A percentile compares a stretch with the other conserved stretches of the same genome.
Evolutionary conservation across 37 sponge, comb jelly and placozoan genomes (phyloP).

Genomic region (Beroe forskalii): DNA sequence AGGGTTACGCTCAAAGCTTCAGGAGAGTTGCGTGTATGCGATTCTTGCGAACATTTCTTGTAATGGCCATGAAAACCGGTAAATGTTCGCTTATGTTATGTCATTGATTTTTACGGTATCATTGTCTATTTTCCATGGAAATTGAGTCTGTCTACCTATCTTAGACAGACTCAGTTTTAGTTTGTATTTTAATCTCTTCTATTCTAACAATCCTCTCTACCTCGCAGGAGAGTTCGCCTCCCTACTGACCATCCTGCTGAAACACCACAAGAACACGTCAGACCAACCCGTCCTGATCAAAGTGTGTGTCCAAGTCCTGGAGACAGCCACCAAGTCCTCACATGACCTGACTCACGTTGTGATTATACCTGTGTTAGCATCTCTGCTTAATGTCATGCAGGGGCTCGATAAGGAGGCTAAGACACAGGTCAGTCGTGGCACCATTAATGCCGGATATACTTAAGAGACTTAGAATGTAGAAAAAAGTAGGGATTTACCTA

Average conservation of each 20-base stretch:
- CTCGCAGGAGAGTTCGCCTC: slow-evolving; percentile 38
- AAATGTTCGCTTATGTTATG: no score
- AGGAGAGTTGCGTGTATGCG: neutral
- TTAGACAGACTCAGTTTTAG: no score
- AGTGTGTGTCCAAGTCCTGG: slow-evolving; percentile 50
- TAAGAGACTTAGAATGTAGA: no score
- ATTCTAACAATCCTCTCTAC: no score
- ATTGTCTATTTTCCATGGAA: no score
- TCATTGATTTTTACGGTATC: no score
- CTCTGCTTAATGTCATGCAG: slow-evolving; percentile 29
- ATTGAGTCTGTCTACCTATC: no score
- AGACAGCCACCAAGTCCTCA: slow-evolving; percentile 44
- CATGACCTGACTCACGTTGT: slow-evolving; percentile 43
- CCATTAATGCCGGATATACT: no score
- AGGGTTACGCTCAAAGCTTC: slow-evolving; percentile 54
- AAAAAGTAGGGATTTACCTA: no score
- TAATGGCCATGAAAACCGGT: no score
- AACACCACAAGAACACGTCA: slow-evolving; percentile 3
- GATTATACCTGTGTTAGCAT: slow-evolving; percentile 46
- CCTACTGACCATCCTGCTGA: slow-evolving; percentile 15
- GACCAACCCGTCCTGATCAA: slow-evolving; percentile 48
- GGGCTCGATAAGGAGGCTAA: slow-evolving; percentile 3
- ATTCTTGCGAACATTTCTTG: no score
- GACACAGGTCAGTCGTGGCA: slow-evolving; percentile 6
- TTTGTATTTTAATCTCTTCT: no score